Percentiles rank a stretch among this genome's conserved stretches.
Evolutionary conservation across 1,140 invertebrate genomes (phyloP).

Genomic region (Aleiodes sp.): DNA sequence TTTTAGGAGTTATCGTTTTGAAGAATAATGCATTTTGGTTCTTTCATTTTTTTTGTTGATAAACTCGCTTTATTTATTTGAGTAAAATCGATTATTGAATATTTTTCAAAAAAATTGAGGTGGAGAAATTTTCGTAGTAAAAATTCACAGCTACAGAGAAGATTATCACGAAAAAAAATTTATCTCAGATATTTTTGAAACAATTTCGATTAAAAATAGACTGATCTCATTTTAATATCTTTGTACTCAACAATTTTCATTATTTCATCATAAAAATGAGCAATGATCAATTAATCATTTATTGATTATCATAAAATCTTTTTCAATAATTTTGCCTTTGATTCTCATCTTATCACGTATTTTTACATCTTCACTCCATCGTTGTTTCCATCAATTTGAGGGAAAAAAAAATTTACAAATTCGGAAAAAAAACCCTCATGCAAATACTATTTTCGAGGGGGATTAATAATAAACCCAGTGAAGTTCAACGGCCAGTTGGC

Average conservation of each 20-base stretch:
- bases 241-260: no score
- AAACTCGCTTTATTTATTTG: background rate
- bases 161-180: background rate
- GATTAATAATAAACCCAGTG: background rate
- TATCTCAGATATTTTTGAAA: background rate
- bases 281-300: no score
- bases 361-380: no score
- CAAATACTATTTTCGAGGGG: background rate
- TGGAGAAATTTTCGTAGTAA: background rate
- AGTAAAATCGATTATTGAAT: background rate
- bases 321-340: no score
- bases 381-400: no score
- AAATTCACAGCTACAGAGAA: background rate
- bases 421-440: background rate
- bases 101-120: background rate
- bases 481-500: conserved; percentile 6
- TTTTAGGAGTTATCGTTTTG: background rate
- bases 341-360: no score
- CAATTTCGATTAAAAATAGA: no score
- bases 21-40: background rate
- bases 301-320: no score
- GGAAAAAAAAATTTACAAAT: background rate
- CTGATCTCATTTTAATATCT: no score
- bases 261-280: no score
- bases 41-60: background rate